These are phyloP conservation scores for Lordiphosa mommai DNA, from an alignment of 1,140 invertebrate species.

Conservation along the genomic window DNA sequence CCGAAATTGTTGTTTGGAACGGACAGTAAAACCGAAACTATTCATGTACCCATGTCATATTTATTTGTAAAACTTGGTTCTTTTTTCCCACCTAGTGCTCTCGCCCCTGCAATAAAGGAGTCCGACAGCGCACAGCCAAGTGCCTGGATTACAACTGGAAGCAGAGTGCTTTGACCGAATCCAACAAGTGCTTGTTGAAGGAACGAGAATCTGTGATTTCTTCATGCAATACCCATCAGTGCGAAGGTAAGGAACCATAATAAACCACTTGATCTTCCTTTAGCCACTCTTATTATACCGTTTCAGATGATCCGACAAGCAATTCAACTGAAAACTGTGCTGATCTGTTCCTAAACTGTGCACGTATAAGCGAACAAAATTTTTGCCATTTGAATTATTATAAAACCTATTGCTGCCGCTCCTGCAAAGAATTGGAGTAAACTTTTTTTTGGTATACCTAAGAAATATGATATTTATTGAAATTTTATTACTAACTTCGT, in stretches of 20 bases:
- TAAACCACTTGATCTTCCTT: no score
- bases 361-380: conserved; percentile 26
- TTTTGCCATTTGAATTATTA: conserved; percentile 35
- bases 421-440: conserved; percentile 13
- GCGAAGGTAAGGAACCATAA: conserved; percentile 48
- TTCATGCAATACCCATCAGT: conserved; percentile 83
- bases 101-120: conserved; percentile 82
- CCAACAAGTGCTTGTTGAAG: conserved; percentile 80
- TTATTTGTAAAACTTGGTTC: neutral
- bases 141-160: conserved; percentile 81
- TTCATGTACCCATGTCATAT: no score
- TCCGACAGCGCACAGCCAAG: conserved; percentile 81
- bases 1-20: no score
- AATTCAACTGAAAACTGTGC: conserved; percentile 3
- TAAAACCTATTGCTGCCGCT: conserved; percentile 32
- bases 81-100: conserved; percentile 78
- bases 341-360: conserved; percentile 34
- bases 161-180: conserved; percentile 53
- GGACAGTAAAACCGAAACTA: no score
- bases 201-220: conserved; percentile 81
- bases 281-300: neutral
- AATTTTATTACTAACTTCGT: no score
- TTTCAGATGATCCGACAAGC: neutral
- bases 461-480: neutral
- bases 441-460: neutral